Evolutionary conservation across 2,797 vertebrate genomes (phyloP).

Genomic region (Diplodus puntazzo): DNA sequence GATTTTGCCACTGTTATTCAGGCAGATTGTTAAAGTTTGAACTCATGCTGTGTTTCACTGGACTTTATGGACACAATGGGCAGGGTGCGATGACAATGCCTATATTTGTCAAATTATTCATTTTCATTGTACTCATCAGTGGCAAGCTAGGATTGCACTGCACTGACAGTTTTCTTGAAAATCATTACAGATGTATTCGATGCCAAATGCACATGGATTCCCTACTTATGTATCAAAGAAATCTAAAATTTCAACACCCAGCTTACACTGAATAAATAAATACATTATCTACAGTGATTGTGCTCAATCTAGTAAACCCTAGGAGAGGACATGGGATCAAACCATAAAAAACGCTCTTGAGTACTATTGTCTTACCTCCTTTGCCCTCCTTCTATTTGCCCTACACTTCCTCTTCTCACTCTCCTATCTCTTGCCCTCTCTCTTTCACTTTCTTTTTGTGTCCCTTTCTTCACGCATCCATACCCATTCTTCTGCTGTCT

Average conservation of each 20-base stretch:
- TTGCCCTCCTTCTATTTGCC: background rate
- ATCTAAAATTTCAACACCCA: background rate
- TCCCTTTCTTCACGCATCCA: background rate
- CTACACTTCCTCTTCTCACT: background rate
- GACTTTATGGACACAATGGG: slow-evolving; percentile 4
- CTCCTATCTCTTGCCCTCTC: too few species aligned
- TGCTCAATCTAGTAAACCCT: background rate
- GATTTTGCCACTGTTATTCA: slow-evolving; percentile 7
- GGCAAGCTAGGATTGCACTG: background rate
- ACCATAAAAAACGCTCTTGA: background rate
- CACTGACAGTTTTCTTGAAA: background rate
- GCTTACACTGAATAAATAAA: background rate
- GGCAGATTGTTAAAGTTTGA: slow-evolving; percentile 15
- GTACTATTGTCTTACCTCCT: background rate
- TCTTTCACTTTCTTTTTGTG: background rate
- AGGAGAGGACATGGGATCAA: background rate
- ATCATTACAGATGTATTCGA: background rate
- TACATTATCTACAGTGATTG: background rate
- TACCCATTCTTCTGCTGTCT: background rate
- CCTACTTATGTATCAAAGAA: background rate
- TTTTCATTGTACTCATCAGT: background rate
- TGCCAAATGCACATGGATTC: background rate
- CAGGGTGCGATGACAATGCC: background rate
- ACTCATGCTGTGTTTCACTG: slow-evolving; percentile 23
- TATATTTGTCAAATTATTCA: background rate